phyloP scores from a whole-genome alignment of 2,113 vertebrate species.

The Aix galericulata region DNA sequence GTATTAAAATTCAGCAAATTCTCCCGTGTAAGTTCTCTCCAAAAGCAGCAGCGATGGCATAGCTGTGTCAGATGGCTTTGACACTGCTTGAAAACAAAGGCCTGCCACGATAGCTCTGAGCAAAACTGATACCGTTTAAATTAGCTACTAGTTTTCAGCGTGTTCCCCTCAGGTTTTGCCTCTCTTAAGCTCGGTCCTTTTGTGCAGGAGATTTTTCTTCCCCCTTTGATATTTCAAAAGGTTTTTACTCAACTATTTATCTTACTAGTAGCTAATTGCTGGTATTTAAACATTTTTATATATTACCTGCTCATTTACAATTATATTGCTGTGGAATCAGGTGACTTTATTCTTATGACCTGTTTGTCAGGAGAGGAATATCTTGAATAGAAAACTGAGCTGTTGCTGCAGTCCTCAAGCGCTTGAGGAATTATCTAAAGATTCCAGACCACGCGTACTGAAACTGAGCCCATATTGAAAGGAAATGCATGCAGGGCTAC shows the following conservation, averaged over 20 bases:
- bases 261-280: neutral
- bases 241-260: neutral
- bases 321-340: neutral
- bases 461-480: neutral
- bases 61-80: fast-evolving
- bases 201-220: neutral
- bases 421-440: neutral
- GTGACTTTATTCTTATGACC: neutral
- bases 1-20: neutral
- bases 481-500: neutral
- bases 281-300: neutral
- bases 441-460: neutral
- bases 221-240: neutral
- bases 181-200: neutral
- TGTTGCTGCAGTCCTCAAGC: neutral
- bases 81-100: neutral
- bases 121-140: neutral
- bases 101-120: neutral
- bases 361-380: neutral
- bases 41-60: neutral
- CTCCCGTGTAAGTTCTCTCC: neutral
- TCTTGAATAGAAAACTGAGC: neutral
- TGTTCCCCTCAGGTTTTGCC: neutral
- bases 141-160: neutral
- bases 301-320: neutral